Percentiles rank a stretch among this genome's conserved stretches.
phyloP scores from a whole-genome alignment of 2,888 invertebrate genomes.

The Bellardia pandia region DNA sequence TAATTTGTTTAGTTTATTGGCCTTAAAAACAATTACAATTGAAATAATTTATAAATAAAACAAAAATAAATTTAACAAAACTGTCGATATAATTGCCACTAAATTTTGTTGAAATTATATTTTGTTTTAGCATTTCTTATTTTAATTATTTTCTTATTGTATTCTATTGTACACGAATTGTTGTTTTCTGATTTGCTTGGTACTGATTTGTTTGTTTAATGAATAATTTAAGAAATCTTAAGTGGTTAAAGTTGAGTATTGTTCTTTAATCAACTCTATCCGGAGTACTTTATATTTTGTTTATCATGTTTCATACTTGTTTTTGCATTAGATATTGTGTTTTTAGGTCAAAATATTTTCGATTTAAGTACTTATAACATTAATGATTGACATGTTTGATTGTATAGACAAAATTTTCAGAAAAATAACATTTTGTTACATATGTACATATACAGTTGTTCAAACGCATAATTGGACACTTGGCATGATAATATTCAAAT shows the following conservation, averaged over 20 bases:
- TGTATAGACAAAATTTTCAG: neutral
- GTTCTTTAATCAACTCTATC: neutral
- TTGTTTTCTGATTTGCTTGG: neutral
- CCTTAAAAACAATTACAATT: constrained; percentile 45
- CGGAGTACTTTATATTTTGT: neutral
- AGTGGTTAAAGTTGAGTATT: neutral
- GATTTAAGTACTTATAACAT: neutral
- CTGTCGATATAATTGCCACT: constrained; percentile 60
- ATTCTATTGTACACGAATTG: neutral
- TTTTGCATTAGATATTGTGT: neutral
- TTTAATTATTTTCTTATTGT: neutral
- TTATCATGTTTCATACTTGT: neutral
- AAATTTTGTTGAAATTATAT: constrained; percentile 53
- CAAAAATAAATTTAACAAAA: constrained; percentile 47
- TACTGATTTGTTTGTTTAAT: constrained; percentile 27
- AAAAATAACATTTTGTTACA: neutral
- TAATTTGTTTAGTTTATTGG: constrained; percentile 69
- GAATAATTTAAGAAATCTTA: constrained; percentile 13
- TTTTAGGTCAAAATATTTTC: neutral
- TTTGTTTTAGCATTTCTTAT: constrained; percentile 21
- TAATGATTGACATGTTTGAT: neutral
- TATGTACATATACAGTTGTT: too few species aligned
- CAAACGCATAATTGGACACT: too few species aligned
- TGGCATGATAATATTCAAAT: too few species aligned
- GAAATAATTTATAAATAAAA: constrained; percentile 64